A percentile compares a stretch with the other conserved stretches of the same genome.
phyloP scores from a whole-genome alignment of 2,113 vertebrate genomes.

The Sterrhoptilus dennistouni region DNA sequence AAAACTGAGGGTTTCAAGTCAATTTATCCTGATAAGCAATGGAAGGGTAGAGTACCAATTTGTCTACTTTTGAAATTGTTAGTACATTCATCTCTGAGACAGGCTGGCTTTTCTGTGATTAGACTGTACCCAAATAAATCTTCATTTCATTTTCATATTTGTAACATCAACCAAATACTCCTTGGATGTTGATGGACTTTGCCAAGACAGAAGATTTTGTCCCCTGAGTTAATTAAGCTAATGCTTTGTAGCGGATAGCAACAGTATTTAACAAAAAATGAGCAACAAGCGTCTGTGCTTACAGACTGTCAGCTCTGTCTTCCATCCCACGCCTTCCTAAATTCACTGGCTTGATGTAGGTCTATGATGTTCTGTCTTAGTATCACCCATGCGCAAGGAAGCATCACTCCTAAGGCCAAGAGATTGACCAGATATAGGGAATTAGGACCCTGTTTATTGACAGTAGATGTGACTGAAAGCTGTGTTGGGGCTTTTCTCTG shows the following conservation, averaged over 20 bases:
- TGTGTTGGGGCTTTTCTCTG: not conserved
- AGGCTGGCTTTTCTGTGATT: slow-evolving; percentile 15
- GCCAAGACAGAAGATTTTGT: slow-evolving; percentile 20
- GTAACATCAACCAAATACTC: not conserved
- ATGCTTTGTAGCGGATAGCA: not conserved
- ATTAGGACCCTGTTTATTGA: not conserved
- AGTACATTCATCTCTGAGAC: slow-evolving; percentile 27
- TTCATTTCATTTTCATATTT: slow-evolving; percentile 37
- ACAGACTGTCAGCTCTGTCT: not conserved
- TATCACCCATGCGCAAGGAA: not conserved
- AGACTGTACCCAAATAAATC: slow-evolving; percentile 35
- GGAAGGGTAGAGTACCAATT: slow-evolving; percentile 30
- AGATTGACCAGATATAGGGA: not conserved
- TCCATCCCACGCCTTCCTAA: not conserved
- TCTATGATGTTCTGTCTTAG: not conserved
- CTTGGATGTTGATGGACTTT: slow-evolving; percentile 2
- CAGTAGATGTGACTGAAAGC: not conserved
- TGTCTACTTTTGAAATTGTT: slow-evolving; percentile 51
- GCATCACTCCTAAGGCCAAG: not conserved
- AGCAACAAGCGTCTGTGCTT: slow-evolving; percentile 29
- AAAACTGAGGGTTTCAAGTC: slow-evolving; percentile 20
- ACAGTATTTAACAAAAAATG: not conserved
- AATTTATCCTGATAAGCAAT: slow-evolving; percentile 47
- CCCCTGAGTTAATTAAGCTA: slow-evolving; percentile 39
- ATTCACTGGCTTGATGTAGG: not conserved